These are phyloP conservation scores for Lipotes vexillifer DNA, from an alignment of 2,113 vertebrate genomes.

Conservation along the genomic window DNA sequence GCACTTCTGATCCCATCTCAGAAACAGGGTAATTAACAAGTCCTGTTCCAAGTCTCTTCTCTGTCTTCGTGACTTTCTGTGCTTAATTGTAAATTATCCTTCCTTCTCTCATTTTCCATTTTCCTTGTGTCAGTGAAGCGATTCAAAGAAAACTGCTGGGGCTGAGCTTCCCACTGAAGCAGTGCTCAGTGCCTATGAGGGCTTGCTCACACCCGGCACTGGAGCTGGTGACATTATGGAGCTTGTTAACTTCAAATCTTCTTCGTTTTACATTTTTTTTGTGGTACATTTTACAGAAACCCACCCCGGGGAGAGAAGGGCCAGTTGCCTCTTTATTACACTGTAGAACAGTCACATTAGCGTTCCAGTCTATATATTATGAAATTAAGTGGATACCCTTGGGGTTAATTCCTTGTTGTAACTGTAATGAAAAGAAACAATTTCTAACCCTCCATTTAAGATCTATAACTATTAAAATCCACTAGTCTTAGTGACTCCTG, in stretches of 20 bases:
- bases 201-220: conserved; percentile 6
- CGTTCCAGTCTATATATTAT: conserved; percentile 88
- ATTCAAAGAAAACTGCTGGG: background rate
- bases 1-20: background rate
- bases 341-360: conserved; percentile 82
- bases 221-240: conserved; percentile 64
- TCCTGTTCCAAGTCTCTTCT: conserved; percentile 1
- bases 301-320: conserved; percentile 82
- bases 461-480: conserved; percentile 87
- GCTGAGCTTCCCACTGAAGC: conserved; percentile 24
- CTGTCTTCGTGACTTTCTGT: conserved; percentile 49
- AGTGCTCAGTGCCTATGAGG: background rate
- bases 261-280: conserved; percentile 74
- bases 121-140: conserved; percentile 39
- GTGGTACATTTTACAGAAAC: conserved; percentile 80
- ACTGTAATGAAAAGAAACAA: conserved; percentile 88
- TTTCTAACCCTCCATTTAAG: conserved; percentile 85
- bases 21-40: conserved; percentile 64
- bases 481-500: conserved; percentile 82
- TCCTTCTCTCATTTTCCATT: conserved; percentile 48
- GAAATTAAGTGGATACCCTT: conserved; percentile 88
- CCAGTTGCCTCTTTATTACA: conserved; percentile 86
- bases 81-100: conserved; percentile 70
- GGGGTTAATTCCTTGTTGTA: conserved; percentile 88
- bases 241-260: conserved; percentile 79